Evolutionary conservation across 2,888 invertebrate species (phyloP).

Genomic region (Drosophila tanythrix): DNA sequence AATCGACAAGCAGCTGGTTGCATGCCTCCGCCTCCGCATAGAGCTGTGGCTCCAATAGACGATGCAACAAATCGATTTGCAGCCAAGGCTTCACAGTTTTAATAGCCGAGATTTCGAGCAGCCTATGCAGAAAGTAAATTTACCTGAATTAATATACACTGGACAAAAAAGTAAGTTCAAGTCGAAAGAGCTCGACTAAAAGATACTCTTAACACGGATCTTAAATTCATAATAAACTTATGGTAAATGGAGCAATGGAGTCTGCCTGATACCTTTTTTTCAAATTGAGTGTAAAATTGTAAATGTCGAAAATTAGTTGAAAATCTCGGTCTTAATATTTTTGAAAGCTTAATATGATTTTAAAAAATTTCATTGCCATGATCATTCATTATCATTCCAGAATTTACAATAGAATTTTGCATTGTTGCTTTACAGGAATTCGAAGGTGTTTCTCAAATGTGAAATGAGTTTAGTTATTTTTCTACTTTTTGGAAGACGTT

Average conservation of each 20-base stretch:
- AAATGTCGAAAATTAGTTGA: background rate
- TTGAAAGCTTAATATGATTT: background rate
- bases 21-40: conserved; percentile 72
- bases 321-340: background rate
- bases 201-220: background rate
- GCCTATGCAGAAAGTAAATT: conserved; percentile 43
- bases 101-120: conserved; percentile 81
- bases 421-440: background rate
- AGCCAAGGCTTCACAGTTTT: conserved; percentile 83
- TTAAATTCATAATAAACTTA: background rate
- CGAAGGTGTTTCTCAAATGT: background rate
- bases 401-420: background rate
- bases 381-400: too few species aligned
- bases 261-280: background rate
- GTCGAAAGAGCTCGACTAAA: background rate
- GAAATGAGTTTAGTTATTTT: background rate
- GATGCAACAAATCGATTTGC: conserved; percentile 82
- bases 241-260: background rate
- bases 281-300: background rate
- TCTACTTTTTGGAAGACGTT: background rate
- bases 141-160: conserved; percentile 1
- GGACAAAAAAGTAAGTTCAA: too few species aligned
- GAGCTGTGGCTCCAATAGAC: conserved; percentile 72
- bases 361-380: too few species aligned
- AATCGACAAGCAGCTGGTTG: conserved; percentile 78